phyloP scores from a whole-genome alignment of 2,113 vertebrate genomes.

The Neogobius melanostomus region DNA sequence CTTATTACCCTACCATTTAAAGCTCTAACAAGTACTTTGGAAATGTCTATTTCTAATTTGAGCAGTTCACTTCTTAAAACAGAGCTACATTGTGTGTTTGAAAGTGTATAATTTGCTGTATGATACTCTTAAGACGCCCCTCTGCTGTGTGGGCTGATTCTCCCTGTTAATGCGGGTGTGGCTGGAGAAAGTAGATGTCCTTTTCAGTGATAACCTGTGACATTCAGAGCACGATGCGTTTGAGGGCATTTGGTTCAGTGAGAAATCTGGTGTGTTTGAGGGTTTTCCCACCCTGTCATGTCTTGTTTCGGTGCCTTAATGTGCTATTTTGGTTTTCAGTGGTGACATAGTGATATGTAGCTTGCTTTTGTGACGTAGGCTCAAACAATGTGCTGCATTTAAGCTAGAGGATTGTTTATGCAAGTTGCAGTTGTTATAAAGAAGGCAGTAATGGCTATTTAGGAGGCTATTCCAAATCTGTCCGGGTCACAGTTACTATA shows the following conservation, averaged over 20 bases:
- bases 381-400: not conserved
- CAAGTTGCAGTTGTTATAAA: no score
- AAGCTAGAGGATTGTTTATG: no score
- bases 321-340: constrained; percentile 2
- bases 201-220: constrained; percentile 59
- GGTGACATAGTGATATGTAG: not conserved
- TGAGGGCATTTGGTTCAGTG: constrained; percentile 34
- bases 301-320: constrained; percentile 25
- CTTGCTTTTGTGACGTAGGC: not conserved
- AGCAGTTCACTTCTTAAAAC: not conserved
- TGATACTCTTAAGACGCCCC: constrained; percentile 7
- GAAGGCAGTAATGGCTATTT: no score
- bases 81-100: constrained; percentile 16
- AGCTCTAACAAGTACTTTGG: constrained; percentile 11
- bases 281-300: constrained; percentile 62
- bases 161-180: not conserved
- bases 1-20: constrained; percentile 32
- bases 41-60: constrained; percentile 10
- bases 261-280: constrained; percentile 50
- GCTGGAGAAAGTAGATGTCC: constrained; percentile 33
- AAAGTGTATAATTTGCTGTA: constrained; percentile 15
- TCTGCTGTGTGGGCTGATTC: not conserved
- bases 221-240: constrained; percentile 54
- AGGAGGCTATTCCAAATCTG: no score
- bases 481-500: no score